Evolutionary conservation across 2,888 invertebrate species (phyloP).

Genomic region (Folsomia manolachei): DNA sequence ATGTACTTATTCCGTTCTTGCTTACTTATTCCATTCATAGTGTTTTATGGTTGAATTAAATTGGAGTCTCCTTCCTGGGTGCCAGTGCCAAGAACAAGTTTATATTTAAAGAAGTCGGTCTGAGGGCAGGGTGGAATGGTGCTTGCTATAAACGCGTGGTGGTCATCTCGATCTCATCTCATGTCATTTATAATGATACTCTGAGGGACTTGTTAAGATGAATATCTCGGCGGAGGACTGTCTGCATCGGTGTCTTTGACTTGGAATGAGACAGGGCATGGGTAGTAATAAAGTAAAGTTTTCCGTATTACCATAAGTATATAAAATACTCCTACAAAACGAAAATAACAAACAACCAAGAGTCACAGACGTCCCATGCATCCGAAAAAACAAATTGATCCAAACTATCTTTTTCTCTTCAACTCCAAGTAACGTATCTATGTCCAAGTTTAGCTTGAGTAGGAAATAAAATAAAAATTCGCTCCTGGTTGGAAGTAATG

Average conservation of each 20-base stretch:
- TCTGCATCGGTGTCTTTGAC: conserved; percentile 17
- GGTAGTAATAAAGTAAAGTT: not conserved
- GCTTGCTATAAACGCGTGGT: conserved; percentile 12
- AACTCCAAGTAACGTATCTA: too few relatives aligned
- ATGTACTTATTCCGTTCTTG: not conserved
- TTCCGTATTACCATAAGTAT: too few relatives aligned
- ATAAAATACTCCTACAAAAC: too few relatives aligned
- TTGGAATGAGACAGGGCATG: not conserved
- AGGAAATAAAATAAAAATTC: too few relatives aligned
- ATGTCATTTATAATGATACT: conserved; percentile 23
- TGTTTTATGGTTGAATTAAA: not conserved
- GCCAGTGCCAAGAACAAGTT: too few relatives aligned
- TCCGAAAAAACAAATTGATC: too few relatives aligned
- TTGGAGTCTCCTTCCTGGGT: not conserved
- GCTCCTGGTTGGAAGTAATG: too few relatives aligned
- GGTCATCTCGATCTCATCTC: conserved; percentile 17
- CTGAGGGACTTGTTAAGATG: not conserved
- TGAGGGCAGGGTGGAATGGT: not conserved
- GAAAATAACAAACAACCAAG: too few relatives aligned
- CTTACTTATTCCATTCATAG: not conserved
- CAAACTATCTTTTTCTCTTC: too few relatives aligned
- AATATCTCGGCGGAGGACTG: conserved; percentile 4
- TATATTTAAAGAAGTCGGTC: too few relatives aligned
- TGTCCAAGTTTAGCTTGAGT: too few relatives aligned
- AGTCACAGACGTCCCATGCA: too few relatives aligned